These are phyloP conservation scores for Acanthurus lineatus DNA, from an alignment of 2,797 vertebrate species.

Conservation along the genomic window DNA sequence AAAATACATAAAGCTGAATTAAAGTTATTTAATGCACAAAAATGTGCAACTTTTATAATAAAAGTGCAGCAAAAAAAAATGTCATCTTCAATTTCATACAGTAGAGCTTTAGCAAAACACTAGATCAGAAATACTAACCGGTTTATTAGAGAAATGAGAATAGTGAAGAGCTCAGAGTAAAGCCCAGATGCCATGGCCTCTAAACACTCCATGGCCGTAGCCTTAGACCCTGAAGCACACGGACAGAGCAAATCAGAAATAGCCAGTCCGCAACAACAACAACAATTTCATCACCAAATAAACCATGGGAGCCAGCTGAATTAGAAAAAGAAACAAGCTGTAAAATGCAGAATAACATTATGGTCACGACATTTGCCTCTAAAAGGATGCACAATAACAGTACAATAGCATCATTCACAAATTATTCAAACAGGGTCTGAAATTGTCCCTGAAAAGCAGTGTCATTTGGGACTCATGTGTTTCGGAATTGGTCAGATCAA, in stretches of 20 bases:
- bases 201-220: slow-evolving; percentile 92
- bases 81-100: not conserved
- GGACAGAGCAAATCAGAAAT: slow-evolving; percentile 42
- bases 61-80: not conserved
- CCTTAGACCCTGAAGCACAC: slow-evolving; percentile 87
- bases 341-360: slow-evolving; percentile 14
- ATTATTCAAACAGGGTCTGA: slow-evolving; percentile 39
- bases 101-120: slow-evolving; percentile 1
- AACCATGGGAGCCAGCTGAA: not conserved
- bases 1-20: not conserved
- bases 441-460: slow-evolving; percentile 50
- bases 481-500: slow-evolving; percentile 57
- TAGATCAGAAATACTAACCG: slow-evolving; percentile 79
- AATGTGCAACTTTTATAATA: not conserved
- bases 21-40: not conserved
- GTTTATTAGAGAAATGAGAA: slow-evolving; percentile 94
- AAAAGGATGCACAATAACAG: slow-evolving; percentile 25
- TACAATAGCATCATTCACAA: slow-evolving; percentile 22
- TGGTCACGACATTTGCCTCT: slow-evolving; percentile 21
- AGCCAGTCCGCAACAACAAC: slow-evolving; percentile 38
- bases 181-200: slow-evolving; percentile 93
- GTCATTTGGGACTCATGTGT: slow-evolving; percentile 64
- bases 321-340: slow-evolving; percentile 5
- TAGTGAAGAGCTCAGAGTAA: slow-evolving; percentile 94
- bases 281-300: slow-evolving; percentile 15